Evolutionary conservation across 2,888 invertebrate genomes (phyloP).

Genomic region (Cetonia aurata): DNA sequence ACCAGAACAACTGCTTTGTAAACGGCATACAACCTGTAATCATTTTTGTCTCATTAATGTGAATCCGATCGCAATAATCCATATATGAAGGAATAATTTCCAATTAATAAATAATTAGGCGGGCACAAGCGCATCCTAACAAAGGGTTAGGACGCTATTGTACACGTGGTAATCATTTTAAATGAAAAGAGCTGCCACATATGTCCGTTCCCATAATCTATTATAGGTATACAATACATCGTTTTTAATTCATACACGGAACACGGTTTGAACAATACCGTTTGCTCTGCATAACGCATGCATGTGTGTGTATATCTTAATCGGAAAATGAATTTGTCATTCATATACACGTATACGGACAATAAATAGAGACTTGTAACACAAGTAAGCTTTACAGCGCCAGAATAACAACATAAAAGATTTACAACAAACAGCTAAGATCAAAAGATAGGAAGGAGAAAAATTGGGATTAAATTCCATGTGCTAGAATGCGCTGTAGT

Average conservation of each 20-base stretch:
- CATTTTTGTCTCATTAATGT: slow-evolving; percentile 34
- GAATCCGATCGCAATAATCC: slow-evolving; percentile 17
- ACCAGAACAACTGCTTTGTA: slow-evolving; percentile 28
- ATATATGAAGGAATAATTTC: slow-evolving; percentile 38
- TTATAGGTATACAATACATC: slow-evolving; percentile 42
- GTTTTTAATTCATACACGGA: slow-evolving; percentile 44
- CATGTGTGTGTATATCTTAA: slow-evolving; percentile 23
- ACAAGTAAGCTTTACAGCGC: slow-evolving; percentile 9
- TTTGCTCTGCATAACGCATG: slow-evolving; percentile 15
- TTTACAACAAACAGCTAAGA: slow-evolving; percentile 19
- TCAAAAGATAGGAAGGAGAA: neutral
- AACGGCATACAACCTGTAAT: slow-evolving; percentile 29
- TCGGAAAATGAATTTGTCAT: slow-evolving; percentile 37
- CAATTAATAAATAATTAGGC: slow-evolving; percentile 41
- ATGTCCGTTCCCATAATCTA: slow-evolving; percentile 42
- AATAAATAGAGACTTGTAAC: slow-evolving; percentile 24
- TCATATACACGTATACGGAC: too few relatives aligned
- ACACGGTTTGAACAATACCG: slow-evolving; percentile 36
- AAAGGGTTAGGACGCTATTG: slow-evolving; percentile 36
- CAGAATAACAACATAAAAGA: slow-evolving; percentile 20
- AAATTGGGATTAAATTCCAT: slow-evolving; percentile 20
- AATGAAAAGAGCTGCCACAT: slow-evolving; percentile 41
- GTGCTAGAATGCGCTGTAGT: slow-evolving; percentile 17
- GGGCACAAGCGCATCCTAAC: slow-evolving; percentile 37
- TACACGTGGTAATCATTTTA: slow-evolving; percentile 41